Evolutionary conservation across 1,140 invertebrate genomes (phyloP).

Genomic region (Triops longicaudatus): DNA sequence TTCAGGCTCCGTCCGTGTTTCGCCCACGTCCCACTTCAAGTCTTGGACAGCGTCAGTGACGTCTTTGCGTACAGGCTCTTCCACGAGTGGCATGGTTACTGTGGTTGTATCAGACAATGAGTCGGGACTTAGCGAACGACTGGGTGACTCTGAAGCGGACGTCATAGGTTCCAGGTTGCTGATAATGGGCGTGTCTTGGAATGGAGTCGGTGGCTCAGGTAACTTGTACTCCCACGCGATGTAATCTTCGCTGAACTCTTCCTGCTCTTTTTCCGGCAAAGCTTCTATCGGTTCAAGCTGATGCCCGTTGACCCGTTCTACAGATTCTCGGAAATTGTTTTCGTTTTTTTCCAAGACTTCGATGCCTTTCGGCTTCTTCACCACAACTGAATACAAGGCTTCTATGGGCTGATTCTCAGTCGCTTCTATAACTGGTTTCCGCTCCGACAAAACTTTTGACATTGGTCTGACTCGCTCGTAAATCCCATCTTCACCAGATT

Average conservation of each 20-base stretch:
- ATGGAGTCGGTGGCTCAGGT: slow-evolving; percentile 53
- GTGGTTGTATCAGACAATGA: neutral
- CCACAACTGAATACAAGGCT: slow-evolving; percentile 23
- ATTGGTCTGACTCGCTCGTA: neutral
- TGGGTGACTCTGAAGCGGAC: neutral
- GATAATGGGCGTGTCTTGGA: slow-evolving; percentile 40
- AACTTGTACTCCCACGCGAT: slow-evolving; percentile 53
- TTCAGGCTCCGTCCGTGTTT: neutral
- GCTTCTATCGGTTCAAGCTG: neutral
- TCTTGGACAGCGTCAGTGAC: neutral
- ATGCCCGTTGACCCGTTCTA: neutral
- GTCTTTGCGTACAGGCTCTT: neutral
- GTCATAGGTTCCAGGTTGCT: neutral
- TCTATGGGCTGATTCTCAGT: neutral
- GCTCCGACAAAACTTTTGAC: neutral
- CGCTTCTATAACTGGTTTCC: neutral
- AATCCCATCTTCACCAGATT: neutral
- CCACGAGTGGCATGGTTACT: neutral
- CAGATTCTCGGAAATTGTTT: neutral
- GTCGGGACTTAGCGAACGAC: neutral
- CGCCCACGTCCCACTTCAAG: neutral
- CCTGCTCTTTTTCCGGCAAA: slow-evolving; percentile 21
- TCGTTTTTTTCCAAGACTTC: slow-evolving; percentile 1
- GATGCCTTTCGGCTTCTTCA: slow-evolving; percentile 16
- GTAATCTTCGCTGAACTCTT: neutral